A percentile compares a stretch with the other conserved stretches of the same genome.
phyloP scores from a whole-genome alignment of 1,140 invertebrate species.

The Chrysoperla carnea region DNA sequence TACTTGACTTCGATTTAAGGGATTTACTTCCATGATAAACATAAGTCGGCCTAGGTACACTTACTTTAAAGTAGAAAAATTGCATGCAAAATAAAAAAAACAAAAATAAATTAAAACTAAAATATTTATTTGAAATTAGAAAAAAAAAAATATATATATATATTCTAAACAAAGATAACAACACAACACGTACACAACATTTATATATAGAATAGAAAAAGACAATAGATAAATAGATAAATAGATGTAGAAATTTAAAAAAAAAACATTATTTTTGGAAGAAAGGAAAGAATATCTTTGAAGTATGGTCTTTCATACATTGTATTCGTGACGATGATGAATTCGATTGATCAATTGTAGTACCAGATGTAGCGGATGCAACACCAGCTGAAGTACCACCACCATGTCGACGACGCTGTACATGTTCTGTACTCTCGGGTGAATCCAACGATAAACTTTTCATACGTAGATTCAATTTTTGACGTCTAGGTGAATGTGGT shows the following conservation, averaged over 20 bases:
- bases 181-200: constrained; percentile 22
- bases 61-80: too few species aligned
- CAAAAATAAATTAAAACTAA: too few species aligned
- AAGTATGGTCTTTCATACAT: constrained; percentile 17
- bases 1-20: constrained; percentile 22
- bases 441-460: constrained; percentile 93
- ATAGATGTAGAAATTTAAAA: too few species aligned
- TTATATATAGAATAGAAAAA: constrained; percentile 23
- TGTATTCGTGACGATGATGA: constrained; percentile 23
- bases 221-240: constrained; percentile 10
- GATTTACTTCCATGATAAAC: constrained; percentile 9
- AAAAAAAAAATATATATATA: constrained; percentile 8
- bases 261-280: neutral
- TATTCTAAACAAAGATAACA: constrained; percentile 23
- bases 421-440: constrained; percentile 78
- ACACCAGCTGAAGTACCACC: constrained; percentile 23
- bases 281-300: neutral
- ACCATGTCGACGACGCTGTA: constrained; percentile 43
- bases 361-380: neutral
- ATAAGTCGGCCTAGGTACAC: too few species aligned
- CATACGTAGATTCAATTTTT: constrained; percentile 92
- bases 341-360: neutral
- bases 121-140: too few species aligned
- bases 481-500: constrained; percentile 84
- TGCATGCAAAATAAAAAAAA: too few species aligned